Percentiles rank a stretch among this genome's conserved stretches.
Evolutionary conservation across 2,113 vertebrate genomes (phyloP).

Genomic region (Lucifuga dentata): DNA sequence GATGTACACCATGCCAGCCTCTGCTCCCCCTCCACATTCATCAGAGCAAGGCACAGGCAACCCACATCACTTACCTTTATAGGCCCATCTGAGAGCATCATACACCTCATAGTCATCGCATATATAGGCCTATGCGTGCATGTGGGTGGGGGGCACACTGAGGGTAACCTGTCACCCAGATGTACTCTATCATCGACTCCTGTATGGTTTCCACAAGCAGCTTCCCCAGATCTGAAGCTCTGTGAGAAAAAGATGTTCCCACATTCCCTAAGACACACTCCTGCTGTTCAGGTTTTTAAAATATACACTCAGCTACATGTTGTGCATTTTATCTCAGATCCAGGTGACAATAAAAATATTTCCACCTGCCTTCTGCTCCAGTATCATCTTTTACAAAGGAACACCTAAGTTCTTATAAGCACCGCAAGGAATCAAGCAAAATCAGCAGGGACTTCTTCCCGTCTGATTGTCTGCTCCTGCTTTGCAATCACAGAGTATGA

Average conservation of each 20-base stretch:
- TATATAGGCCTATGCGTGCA: conserved; percentile 20
- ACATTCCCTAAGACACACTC: background rate
- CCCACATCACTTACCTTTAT: conserved; percentile 79
- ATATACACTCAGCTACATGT: conserved; percentile 11
- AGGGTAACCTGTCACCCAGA: conserved; percentile 40
- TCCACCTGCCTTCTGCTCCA: conserved; percentile 21
- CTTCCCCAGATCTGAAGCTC: conserved; percentile 21
- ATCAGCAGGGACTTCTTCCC: conserved; percentile 53
- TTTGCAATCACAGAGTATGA: conserved; percentile 58
- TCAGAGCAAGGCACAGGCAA: conserved; percentile 62
- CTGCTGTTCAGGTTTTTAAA: conserved; percentile 13
- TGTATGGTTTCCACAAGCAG: conserved; percentile 1
- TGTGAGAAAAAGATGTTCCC: background rate
- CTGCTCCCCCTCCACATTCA: conserved; percentile 66
- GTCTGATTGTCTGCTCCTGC: conserved; percentile 54
- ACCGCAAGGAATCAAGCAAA: conserved; percentile 50
- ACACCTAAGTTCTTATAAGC: conserved; percentile 24
- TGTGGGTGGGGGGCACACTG: conserved; percentile 1
- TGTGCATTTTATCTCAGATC: conserved; percentile 24
- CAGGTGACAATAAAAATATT: conserved; percentile 43
- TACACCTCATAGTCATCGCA: conserved; percentile 54
- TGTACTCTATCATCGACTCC: conserved; percentile 10
- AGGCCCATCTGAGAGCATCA: conserved; percentile 60
- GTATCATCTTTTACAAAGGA: conserved; percentile 36
- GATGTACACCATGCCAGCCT: conserved; percentile 67